These are phyloP conservation scores for Eptesicus fuscus DNA, from an alignment of 2,113 vertebrate genomes.

Conservation along the genomic window DNA sequence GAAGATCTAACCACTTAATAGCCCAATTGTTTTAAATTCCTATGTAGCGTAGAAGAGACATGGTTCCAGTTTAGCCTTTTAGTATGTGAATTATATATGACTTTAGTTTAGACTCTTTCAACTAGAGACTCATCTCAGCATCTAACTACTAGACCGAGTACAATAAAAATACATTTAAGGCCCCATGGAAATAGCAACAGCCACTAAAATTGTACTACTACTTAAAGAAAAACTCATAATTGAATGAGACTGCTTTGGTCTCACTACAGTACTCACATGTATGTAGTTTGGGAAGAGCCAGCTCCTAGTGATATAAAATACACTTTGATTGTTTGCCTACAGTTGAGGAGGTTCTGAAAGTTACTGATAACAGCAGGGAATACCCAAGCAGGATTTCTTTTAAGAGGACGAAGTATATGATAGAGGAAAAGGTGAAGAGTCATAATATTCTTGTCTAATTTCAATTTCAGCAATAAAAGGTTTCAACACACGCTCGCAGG, in stretches of 20 bases:
- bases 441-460: not conserved
- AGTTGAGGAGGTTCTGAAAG: not conserved
- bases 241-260: constrained; percentile 14
- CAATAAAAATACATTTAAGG: constrained; percentile 9
- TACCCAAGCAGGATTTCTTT: not conserved
- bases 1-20: constrained; percentile 49
- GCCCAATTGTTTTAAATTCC: constrained; percentile 51
- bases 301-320: not conserved
- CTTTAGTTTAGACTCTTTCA: constrained; percentile 19
- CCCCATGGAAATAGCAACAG: not conserved
- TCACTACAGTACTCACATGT: not conserved
- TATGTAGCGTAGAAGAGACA: not conserved
- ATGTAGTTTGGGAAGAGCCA: not conserved
- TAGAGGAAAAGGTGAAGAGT: not conserved
- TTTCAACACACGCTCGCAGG: not conserved
- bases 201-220: not conserved
- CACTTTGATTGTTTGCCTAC: not conserved
- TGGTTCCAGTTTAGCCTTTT: not conserved
- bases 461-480: not conserved
- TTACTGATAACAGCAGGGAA: not conserved
- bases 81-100: constrained; percentile 36
- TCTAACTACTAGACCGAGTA: constrained; percentile 12
- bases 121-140: not conserved
- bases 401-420: not conserved
- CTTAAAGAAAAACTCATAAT: constrained; percentile 34